Base-by-base conservation (phyloP, 2,797 vertebrate genomes). In the Peromyscus melanophrys region DNA sequence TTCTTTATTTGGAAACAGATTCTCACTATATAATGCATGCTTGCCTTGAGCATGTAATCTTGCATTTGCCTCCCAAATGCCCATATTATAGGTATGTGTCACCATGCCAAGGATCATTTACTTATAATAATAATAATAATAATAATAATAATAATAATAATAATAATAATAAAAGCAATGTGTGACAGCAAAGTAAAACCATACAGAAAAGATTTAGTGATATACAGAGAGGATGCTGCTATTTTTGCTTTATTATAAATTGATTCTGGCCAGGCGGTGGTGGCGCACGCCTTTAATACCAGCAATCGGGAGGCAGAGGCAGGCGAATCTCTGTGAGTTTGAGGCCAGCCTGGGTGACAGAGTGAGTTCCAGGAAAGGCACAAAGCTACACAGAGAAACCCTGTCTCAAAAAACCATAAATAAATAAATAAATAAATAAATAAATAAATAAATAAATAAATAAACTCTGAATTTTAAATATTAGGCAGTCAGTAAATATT, bases 161-260 rank as follows among this genome's bases (percentile, higher is more conserved):
- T 29, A 77, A 92, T 91, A 59, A 67, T 5, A 27, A 80, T 52
- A 89, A 59, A 69, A 90, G 82, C 19, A 34, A 17, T 13, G 17
- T n/a, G 4, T 82, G 37, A 93, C 43, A 81, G 80, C 52, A 83
- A 76, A 65, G 40, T 92, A 85, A 86, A 95, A 23, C 4, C 16
- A 34, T 55, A 43, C 55, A 52, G 49, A 87, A 94, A 94, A 91
- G 31, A n/a, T 19, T 49, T 61, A 92, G n/a, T 19, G 46, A 0
- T 55, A 1, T 75, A 88, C 29, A 55, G 37, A 88, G 63, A 92
- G 49, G 23, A 84, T 40, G 3, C 43, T 92, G 2, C 29, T 93
- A 11, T 93, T 55, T 93, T 95, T 92, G 31, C 40, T 94, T 85
- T 92, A 31, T 94, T 97, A 46, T 43, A 23, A 55, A 92, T 89